Conservation (phyloP, 2,113 vertebrate genomes). For the Barnardius zonarius region DNA sequence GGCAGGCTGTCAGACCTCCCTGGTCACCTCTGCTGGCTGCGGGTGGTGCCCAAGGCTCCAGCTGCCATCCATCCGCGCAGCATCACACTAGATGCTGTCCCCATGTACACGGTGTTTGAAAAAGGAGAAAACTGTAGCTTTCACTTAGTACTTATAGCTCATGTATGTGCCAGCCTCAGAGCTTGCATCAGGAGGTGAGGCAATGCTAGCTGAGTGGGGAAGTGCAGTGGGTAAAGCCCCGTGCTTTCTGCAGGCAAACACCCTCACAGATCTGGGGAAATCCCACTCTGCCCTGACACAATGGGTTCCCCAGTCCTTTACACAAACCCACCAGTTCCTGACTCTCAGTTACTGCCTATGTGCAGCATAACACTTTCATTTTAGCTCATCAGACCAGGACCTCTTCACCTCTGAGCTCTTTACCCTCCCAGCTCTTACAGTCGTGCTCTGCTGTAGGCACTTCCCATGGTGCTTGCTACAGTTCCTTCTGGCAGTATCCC, state of each 20-base stretch:
- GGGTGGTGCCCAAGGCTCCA: fast-evolving
- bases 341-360: background rate
- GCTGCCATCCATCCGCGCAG: fast-evolving
- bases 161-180: background rate
- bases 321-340: background rate
- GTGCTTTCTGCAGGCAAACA: background rate
- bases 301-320: background rate
- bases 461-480: background rate
- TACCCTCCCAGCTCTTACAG: background rate
- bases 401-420: background rate
- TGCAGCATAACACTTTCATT: background rate
- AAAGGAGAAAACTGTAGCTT: background rate
- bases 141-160: background rate
- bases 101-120: background rate
- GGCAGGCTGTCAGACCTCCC: background rate
- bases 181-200: background rate
- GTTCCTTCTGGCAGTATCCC: background rate
- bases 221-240: fast-evolving
- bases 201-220: fast-evolving
- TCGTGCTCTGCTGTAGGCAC: background rate
- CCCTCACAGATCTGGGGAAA: background rate
- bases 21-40: background rate
- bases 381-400: background rate
- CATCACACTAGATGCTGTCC: fast-evolving
- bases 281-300: background rate